Evolutionary conservation across 2,113 vertebrate species (phyloP).

Genomic region (Stigmatopora nigra): DNA sequence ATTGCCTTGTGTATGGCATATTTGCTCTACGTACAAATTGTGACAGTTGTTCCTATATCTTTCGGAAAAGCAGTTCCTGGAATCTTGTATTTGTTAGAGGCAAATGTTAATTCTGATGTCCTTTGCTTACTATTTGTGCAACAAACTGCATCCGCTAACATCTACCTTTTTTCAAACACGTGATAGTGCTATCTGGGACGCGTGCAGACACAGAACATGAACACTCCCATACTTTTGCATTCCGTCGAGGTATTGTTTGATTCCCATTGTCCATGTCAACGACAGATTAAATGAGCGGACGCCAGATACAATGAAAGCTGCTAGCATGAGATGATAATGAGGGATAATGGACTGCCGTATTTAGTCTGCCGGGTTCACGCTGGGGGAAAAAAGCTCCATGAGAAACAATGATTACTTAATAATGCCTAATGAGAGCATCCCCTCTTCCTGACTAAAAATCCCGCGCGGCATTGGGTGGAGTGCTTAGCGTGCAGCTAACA

Average conservation of each 20-base stretch:
- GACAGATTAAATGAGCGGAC: not conserved
- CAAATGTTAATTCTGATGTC: not conserved
- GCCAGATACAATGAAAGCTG: not conserved
- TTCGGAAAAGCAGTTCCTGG: too few species aligned
- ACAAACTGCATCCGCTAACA: not conserved
- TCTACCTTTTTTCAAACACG: not conserved
- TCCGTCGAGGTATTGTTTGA: not conserved
- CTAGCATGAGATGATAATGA: slow-evolving; percentile 8
- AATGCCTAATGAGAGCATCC: slow-evolving; percentile 6
- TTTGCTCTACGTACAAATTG: not conserved
- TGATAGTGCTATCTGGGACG: not conserved
- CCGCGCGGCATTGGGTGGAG: not conserved
- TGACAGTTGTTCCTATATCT: not conserved
- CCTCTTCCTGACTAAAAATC: not conserved
- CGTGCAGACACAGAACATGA: not conserved
- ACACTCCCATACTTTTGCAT: not conserved
- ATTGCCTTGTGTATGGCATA: not conserved
- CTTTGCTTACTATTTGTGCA: not conserved
- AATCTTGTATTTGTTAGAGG: not conserved
- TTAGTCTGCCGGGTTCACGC: not conserved
- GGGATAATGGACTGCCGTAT: slow-evolving; percentile 3
- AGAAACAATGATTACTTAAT: slow-evolving; percentile 6
- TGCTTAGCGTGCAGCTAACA: slow-evolving; percentile 1
- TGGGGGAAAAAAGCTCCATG: slow-evolving; percentile 2
- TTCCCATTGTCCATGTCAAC: not conserved